phyloP scores from a whole-genome alignment of 2,797 vertebrate genomes.

The Dicrostonyx torquatus region DNA sequence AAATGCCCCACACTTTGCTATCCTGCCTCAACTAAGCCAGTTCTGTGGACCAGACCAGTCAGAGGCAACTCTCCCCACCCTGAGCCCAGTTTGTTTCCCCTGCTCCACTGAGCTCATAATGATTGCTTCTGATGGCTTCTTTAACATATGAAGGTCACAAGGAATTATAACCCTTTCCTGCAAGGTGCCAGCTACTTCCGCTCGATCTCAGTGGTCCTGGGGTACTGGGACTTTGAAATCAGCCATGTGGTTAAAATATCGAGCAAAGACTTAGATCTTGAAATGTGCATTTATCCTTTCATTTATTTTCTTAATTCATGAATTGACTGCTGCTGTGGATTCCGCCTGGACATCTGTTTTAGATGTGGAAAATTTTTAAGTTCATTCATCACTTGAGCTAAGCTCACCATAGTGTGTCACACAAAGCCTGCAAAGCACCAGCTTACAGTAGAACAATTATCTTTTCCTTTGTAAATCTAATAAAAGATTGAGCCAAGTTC shows the following conservation, averaged over 20 bases:
- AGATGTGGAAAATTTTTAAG: constrained; percentile 67
- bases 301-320: constrained; percentile 74
- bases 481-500: constrained; percentile 61
- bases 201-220: constrained; percentile 62
- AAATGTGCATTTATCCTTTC: constrained; percentile 76
- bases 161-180: constrained; percentile 75
- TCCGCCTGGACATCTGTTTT: constrained; percentile 74
- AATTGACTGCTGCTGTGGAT: constrained; percentile 68
- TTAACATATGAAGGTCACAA: constrained; percentile 75
- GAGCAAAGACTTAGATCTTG: constrained; percentile 78
- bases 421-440: constrained; percentile 49
- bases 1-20: neutral
- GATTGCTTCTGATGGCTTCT: constrained; percentile 64
- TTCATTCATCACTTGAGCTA: constrained; percentile 69
- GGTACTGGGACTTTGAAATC: constrained; percentile 74
- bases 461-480: constrained; percentile 75
- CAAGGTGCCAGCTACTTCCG: constrained; percentile 73
- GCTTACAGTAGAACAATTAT: constrained; percentile 67
- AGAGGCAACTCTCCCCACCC: constrained; percentile 14
- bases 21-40: neutral
- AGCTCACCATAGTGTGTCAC: constrained; percentile 64
- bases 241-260: constrained; percentile 77
- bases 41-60: neutral
- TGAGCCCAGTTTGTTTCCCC: constrained; percentile 7
- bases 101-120: neutral